Percentiles rank a stretch among this genome's conserved stretches.
Evolutionary conservation across 2,888 invertebrate genomes (phyloP).

Genomic region (Loripinus fragilis): DNA sequence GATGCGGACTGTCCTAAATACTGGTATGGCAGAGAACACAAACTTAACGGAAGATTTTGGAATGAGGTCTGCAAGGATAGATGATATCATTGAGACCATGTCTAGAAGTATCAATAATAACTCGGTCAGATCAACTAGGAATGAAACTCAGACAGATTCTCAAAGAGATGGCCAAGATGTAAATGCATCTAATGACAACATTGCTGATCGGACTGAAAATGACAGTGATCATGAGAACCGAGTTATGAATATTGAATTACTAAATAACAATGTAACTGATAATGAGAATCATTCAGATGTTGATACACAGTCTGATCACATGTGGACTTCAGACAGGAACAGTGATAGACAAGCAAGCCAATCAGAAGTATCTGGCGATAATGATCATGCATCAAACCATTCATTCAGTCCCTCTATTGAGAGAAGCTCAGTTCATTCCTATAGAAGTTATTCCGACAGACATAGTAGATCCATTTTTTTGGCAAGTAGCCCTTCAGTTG

Average conservation of each 20-base stretch:
- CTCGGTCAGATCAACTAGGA: neutral
- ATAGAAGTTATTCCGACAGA: neutral
- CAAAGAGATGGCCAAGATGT: neutral
- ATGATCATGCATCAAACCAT: neutral
- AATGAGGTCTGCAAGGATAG: constrained; percentile 43
- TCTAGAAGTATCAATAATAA: constrained; percentile 6
- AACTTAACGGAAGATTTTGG: constrained; percentile 45
- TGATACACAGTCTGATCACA: neutral
- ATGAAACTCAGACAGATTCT: neutral
- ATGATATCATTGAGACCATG: constrained; percentile 36
- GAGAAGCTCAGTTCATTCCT: neutral
- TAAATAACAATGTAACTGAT: neutral
- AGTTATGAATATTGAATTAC: neutral
- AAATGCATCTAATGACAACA: neutral
- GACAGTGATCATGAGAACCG: neutral
- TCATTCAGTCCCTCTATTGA: neutral
- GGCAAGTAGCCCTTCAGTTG: neutral
- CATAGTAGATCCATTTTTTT: neutral
- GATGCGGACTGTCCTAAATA: constrained; percentile 53
- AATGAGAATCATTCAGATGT: neutral
- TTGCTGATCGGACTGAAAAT: neutral
- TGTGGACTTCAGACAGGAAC: neutral
- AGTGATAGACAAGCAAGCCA: neutral
- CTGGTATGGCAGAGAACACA: constrained; percentile 42
- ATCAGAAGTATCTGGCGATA: neutral